Conservation (phyloP, 2,888 invertebrate genomes). For the Drosophila helvetica region DNA sequence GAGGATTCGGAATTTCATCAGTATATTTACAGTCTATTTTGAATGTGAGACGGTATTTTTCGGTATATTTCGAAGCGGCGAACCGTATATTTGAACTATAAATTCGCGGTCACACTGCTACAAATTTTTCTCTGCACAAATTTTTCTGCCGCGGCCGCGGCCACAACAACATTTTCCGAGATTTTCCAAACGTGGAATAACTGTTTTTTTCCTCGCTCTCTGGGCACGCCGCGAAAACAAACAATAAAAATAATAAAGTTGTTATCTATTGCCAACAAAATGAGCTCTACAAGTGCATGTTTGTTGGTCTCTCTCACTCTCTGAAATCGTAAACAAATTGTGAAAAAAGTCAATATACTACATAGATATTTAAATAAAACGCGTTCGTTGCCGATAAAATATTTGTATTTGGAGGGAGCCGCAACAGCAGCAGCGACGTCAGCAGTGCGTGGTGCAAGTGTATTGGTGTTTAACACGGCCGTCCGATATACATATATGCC, state of each 20-base stretch:
- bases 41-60: no score
- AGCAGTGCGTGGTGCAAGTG: slow-evolving; percentile 63
- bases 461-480: slow-evolving; percentile 59
- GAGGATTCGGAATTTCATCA: no score
- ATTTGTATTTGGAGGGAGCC: slow-evolving; percentile 12
- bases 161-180: neutral
- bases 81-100: neutral
- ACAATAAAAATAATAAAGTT: neutral
- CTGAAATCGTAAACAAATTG: slow-evolving; percentile 33
- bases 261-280: neutral
- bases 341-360: slow-evolving; percentile 4
- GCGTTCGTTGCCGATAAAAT: slow-evolving; percentile 22
- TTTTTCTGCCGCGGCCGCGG: no score
- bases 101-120: no score
- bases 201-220: neutral
- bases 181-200: slow-evolving; percentile 1
- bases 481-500: slow-evolving; percentile 36
- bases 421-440: slow-evolving; percentile 49
- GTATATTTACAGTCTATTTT: no score
- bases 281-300: slow-evolving; percentile 1
- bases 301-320: slow-evolving; percentile 3
- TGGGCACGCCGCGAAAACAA: neutral
- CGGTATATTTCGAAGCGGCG: neutral
- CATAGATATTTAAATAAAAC: slow-evolving; percentile 7
- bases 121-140: no score